Evolutionary conservation across 2,888 invertebrate genomes (phyloP).

Genomic region (Vesta saturnalis): DNA sequence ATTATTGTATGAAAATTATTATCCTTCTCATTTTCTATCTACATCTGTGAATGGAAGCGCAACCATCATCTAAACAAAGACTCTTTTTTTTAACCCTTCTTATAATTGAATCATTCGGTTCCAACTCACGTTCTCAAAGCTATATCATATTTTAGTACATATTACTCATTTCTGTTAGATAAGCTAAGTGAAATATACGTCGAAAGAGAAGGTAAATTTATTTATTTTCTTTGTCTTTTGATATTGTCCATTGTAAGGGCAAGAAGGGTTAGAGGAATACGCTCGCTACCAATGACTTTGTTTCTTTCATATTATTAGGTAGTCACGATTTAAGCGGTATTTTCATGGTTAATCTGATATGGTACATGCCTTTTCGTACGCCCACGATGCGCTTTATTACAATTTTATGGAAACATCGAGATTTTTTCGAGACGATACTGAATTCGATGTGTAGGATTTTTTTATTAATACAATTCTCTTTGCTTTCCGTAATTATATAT

Average conservation of each 20-base stretch:
- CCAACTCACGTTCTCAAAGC: conserved; percentile 44
- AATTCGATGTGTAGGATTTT: conserved; percentile 25
- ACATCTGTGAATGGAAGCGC: conserved; percentile 20
- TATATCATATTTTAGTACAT: conserved; percentile 47
- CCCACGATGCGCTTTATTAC: conserved; percentile 38
- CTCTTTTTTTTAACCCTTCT: conserved; percentile 26
- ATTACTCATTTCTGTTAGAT: conserved; percentile 47
- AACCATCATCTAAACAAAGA: conserved; percentile 16
- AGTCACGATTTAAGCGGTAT: conserved; percentile 42
- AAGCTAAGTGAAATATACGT: conserved; percentile 35
- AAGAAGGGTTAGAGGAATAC: conserved; percentile 18
- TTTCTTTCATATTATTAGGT: conserved; percentile 42
- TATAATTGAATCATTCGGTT: conserved; percentile 45
- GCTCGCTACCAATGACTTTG: conserved; percentile 36
- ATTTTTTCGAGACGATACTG: conserved; percentile 27
- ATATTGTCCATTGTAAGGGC: conserved; percentile 16
- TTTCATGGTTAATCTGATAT: conserved; percentile 39
- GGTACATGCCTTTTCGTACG: conserved; percentile 34
- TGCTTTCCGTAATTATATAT: not conserved
- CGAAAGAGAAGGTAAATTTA: conserved; percentile 7
- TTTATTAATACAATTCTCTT: no score
- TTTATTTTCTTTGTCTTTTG: conserved; percentile 14
- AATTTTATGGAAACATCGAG: conserved; percentile 40
- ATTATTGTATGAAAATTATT: no score
- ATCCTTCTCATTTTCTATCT: conserved; percentile 14